Conservation (phyloP, 2,113 vertebrate genomes). For the Terrapene triunguis region DNA sequence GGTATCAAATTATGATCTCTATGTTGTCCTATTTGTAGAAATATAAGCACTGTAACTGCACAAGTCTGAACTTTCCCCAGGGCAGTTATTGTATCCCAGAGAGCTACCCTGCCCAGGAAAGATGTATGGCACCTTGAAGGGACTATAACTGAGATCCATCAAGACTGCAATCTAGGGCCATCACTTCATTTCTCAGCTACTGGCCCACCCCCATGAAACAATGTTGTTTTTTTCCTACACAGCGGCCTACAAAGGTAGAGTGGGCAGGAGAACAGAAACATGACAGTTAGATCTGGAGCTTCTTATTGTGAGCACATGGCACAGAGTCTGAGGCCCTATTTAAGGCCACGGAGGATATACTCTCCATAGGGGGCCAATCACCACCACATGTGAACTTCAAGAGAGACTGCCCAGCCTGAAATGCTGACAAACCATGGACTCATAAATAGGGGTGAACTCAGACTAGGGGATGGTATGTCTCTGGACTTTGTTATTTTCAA, state of each 20-base stretch:
- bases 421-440: rapidly evolving
- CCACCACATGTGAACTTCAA: neutral
- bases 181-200: neutral
- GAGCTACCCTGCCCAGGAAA: neutral
- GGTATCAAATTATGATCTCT: neutral
- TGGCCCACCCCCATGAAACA: neutral
- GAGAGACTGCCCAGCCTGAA: neutral
- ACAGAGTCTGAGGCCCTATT: neutral
- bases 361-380: neutral
- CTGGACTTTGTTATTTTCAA: neutral
- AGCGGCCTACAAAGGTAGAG: neutral
- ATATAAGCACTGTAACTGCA: neutral
- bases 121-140: neutral
- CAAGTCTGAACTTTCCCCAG: neutral
- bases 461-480: neutral
- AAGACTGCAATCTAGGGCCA: neutral
- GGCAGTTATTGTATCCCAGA: rapidly evolving
- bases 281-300: neutral
- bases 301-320: neutral
- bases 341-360: neutral
- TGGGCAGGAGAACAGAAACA: neutral
- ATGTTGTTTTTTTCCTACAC: neutral
- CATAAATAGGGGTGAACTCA: neutral
- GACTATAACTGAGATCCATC: neutral
- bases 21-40: rapidly evolving